phyloP scores from a whole-genome alignment of 1,140 invertebrate species.

The Dendrolimus kikuchii region DNA sequence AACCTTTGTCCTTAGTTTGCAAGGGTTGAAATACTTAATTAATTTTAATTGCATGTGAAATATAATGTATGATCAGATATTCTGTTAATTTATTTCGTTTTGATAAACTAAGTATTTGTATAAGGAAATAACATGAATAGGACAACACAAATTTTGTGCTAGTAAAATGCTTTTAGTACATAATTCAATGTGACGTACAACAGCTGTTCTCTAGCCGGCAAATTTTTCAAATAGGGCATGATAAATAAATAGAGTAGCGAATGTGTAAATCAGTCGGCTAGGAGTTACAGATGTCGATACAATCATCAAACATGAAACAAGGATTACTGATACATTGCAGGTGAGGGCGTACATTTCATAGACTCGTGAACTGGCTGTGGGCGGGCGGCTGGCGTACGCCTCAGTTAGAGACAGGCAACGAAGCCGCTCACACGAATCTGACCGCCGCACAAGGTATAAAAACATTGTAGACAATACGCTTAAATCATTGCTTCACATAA shows the following conservation, averaged over 20 bases:
- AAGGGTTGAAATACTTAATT: neutral
- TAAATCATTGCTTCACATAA: slow-evolving; percentile 46
- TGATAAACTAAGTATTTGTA: no score
- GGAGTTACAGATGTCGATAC: slow-evolving; percentile 9
- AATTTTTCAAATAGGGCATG: no score
- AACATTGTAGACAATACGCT: slow-evolving; percentile 18
- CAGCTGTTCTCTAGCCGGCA: no score
- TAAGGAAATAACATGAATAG: no score
- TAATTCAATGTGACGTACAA: no score
- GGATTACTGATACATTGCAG: slow-evolving; percentile 48
- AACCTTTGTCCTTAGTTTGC: no score
- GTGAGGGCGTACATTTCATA: slow-evolving; percentile 28
- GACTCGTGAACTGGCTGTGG: slow-evolving; percentile 35
- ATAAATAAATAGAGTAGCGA: neutral
- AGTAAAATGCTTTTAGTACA: no score
- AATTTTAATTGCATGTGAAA: no score
- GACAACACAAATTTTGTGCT: no score
- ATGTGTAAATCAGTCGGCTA: slow-evolving; percentile 4
- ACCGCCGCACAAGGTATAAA: slow-evolving; percentile 62
- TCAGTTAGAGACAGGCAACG: slow-evolving; percentile 60
- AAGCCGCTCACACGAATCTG: slow-evolving; percentile 63
- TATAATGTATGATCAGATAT: no score
- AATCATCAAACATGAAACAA: slow-evolving; percentile 17
- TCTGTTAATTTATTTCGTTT: no score
- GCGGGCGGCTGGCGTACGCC: slow-evolving; percentile 35